A percentile compares a stretch with the other conserved stretches of the same genome.
phyloP scores from a whole-genome alignment of 2,113 vertebrate species.

The Zootoca vivipara region DNA sequence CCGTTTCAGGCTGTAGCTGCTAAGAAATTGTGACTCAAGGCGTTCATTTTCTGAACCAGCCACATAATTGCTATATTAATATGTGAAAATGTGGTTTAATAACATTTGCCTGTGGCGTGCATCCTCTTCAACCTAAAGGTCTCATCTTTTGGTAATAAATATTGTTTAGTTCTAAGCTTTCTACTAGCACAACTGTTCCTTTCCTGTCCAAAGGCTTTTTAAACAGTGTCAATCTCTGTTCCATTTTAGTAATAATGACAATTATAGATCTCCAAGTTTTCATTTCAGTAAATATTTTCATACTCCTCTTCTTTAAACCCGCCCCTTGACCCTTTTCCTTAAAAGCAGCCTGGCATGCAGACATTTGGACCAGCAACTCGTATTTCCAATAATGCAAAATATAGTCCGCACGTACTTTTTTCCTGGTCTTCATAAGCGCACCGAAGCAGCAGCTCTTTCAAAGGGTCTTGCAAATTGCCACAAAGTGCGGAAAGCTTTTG shows the following conservation, averaged over 20 bases:
- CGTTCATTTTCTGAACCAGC: neutral
- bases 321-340: neutral
- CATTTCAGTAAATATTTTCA: neutral
- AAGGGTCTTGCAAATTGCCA: constrained; percentile 47
- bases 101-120: neutral
- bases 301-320: neutral
- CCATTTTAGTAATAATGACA: neutral
- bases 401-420: neutral
- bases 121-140: neutral
- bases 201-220: neutral
- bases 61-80: neutral
- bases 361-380: neutral
- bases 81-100: neutral
- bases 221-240: neutral
- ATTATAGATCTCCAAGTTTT: neutral
- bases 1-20: neutral
- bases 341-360: neutral
- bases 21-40: neutral
- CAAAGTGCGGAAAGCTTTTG: constrained; percentile 51
- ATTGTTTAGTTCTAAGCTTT: neutral
- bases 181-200: neutral
- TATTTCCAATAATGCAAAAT: neutral
- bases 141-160: neutral
- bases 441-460: constrained; percentile 40
- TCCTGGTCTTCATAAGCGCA: constrained; percentile 41